A percentile compares a stretch with the other conserved stretches of the same genome.
phyloP scores from a whole-genome alignment of 2,888 invertebrate genomes.

The Empis livida region DNA sequence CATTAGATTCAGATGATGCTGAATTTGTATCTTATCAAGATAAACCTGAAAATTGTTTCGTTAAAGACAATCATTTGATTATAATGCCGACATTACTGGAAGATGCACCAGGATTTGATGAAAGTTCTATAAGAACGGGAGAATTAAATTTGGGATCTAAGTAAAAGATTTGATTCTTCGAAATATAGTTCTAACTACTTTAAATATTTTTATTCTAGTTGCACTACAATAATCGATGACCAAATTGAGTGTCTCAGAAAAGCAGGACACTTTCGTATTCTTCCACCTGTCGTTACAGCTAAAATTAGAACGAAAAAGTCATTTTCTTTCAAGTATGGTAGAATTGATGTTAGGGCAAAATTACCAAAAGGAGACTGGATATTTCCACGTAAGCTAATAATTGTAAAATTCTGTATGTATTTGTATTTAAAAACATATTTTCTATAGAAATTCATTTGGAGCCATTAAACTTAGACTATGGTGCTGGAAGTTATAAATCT shows the following conservation, averaged over 20 bases:
- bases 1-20: slow-evolving; percentile 18
- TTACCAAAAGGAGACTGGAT: slow-evolving; percentile 63
- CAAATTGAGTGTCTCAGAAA: slow-evolving; percentile 15
- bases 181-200: background rate
- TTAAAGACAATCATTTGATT: slow-evolving; percentile 20
- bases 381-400: slow-evolving; percentile 44
- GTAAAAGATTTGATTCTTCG: no score
- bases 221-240: slow-evolving; percentile 37
- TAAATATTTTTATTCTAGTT: slow-evolving; percentile 22
- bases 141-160: no score
- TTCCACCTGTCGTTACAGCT: slow-evolving; percentile 56
- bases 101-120: no score
- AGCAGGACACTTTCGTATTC: slow-evolving; percentile 36
- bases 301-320: slow-evolving; percentile 46
- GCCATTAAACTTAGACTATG: slow-evolving; percentile 48
- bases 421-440: slow-evolving; percentile 23
- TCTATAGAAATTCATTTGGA: slow-evolving; percentile 50
- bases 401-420: no score
- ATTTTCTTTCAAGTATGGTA: slow-evolving; percentile 57
- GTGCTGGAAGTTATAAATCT: slow-evolving; percentile 45
- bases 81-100: slow-evolving; percentile 25
- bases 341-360: slow-evolving; percentile 53
- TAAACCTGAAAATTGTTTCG: slow-evolving; percentile 21
- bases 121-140: no score
- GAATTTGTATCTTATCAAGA: slow-evolving; percentile 33